Conservation (phyloP, 2,888 invertebrate species). For the Anodontia alba region DNA sequence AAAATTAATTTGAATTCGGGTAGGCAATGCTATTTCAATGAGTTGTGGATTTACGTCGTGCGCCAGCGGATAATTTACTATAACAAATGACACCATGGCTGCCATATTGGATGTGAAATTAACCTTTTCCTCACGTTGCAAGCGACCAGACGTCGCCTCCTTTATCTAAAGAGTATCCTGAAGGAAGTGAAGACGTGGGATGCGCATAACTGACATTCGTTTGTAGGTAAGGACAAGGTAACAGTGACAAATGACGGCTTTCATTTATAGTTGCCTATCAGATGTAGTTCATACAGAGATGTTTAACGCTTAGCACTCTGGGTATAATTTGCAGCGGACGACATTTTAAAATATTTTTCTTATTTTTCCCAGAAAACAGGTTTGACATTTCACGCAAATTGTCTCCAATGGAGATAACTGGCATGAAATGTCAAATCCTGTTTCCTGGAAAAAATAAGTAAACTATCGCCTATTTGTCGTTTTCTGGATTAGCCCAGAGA, state of each 20-base stretch:
- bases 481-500: too few species aligned
- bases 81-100: slow-evolving; percentile 62
- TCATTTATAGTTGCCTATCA: neutral
- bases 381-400: too few species aligned
- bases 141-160: slow-evolving; percentile 58
- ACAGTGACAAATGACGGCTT: slow-evolving; percentile 19
- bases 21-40: slow-evolving; percentile 21
- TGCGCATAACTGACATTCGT: slow-evolving; percentile 43
- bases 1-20: slow-evolving; percentile 53
- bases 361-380: too few species aligned
- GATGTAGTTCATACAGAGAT: too few species aligned
- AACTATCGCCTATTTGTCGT: too few species aligned
- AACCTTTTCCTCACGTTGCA: slow-evolving; percentile 60
- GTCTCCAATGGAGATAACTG: too few species aligned
- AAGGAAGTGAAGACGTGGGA: slow-evolving; percentile 8
- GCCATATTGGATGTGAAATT: slow-evolving; percentile 64
- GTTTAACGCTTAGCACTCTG: too few species aligned
- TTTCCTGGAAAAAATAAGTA: too few species aligned
- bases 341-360: too few species aligned
- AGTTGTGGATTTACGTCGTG: slow-evolving; percentile 49
- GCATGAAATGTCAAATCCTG: too few species aligned
- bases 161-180: slow-evolving; percentile 56
- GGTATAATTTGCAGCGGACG: too few species aligned
- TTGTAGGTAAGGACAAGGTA: slow-evolving; percentile 42
- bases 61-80: slow-evolving; percentile 53